These are phyloP conservation scores for Butorides virescens DNA, from an alignment of 2,113 vertebrate genomes.

Conservation along the genomic window DNA sequence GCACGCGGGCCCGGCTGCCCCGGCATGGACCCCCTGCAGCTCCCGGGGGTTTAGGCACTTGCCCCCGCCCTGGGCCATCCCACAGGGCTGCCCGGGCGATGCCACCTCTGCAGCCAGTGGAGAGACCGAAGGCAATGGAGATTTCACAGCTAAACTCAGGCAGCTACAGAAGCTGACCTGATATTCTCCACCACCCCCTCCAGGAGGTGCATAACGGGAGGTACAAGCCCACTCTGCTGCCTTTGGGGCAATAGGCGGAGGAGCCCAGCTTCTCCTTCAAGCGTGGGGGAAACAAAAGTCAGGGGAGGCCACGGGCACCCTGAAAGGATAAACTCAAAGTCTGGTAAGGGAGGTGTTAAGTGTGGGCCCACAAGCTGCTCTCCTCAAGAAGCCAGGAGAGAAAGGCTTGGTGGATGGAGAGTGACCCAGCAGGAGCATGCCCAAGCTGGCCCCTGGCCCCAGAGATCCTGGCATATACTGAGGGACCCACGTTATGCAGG, in stretches of 20 bases:
- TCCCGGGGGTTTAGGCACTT: rapidly evolving
- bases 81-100: background rate
- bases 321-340: background rate
- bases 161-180: background rate
- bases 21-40: rapidly evolving
- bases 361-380: background rate
- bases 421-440: background rate
- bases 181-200: background rate
- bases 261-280: background rate
- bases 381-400: background rate
- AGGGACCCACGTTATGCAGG: rapidly evolving
- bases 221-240: background rate
- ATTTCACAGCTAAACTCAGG: background rate
- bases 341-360: background rate
- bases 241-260: background rate
- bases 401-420: background rate
- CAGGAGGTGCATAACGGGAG: background rate
- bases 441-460: rapidly evolving
- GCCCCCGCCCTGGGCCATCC: background rate
- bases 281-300: background rate
- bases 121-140: background rate
- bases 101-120: rapidly evolving
- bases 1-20: rapidly evolving
- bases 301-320: rapidly evolving
- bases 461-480: background rate